These are phyloP conservation scores for Synchiropus splendidus DNA, from an alignment of 2,113 vertebrate species.

Conservation along the genomic window DNA sequence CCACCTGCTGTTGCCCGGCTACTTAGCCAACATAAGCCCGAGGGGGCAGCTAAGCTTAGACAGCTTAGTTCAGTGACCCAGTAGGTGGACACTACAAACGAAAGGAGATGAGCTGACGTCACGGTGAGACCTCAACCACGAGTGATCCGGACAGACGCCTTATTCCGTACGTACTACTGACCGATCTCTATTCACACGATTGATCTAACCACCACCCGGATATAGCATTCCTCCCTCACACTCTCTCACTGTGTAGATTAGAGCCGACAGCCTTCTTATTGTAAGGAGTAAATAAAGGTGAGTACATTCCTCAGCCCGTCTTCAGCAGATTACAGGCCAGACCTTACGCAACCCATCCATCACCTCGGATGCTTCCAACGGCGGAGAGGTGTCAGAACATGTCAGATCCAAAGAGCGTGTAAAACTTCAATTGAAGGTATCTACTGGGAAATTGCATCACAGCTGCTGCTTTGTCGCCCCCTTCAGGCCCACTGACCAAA, in stretches of 20 bases:
- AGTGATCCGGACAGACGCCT: no score
- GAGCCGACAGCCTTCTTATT: constrained; percentile 25
- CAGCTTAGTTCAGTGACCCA: constrained; percentile 57
- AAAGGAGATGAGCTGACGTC: constrained; percentile 13
- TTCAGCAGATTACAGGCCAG: constrained; percentile 42
- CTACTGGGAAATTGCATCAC: no score
- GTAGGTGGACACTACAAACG: constrained; percentile 28
- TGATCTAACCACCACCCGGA: no score
- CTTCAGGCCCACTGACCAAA: no score
- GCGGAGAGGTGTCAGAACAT: no score
- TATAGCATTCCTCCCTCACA: no score
- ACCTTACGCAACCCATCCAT: constrained; percentile 27
- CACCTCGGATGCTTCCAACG: neutral
- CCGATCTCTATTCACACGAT: no score
- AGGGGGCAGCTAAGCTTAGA: constrained; percentile 47
- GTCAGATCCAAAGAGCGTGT: no score
- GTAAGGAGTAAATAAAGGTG: constrained; percentile 37
- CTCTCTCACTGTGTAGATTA: constrained; percentile 1
- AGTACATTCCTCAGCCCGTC: constrained; percentile 35
- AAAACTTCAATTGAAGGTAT: no score
- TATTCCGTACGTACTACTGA: no score
- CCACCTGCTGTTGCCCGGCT: constrained; percentile 54
- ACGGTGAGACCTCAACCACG: no score
- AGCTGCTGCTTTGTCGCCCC: no score
- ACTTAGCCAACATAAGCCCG: constrained; percentile 58